Conservation (phyloP, 2,888 invertebrate species). For the Seira ritae region DNA sequence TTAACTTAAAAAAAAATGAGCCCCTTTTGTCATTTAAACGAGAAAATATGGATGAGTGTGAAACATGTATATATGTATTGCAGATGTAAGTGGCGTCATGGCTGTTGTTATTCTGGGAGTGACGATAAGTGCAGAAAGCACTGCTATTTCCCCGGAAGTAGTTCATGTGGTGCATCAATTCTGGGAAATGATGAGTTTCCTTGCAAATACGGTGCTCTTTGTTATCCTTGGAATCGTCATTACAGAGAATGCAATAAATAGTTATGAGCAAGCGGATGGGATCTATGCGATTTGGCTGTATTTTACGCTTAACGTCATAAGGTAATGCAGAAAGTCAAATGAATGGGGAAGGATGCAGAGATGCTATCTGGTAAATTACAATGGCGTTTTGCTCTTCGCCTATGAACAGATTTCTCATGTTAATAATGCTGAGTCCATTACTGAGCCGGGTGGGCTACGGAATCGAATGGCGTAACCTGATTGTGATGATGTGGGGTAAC, state of each 20-base stretch:
- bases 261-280: constrained; percentile 77
- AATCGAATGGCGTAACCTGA: constrained; percentile 79
- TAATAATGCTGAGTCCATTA: constrained; percentile 78
- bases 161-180: constrained; percentile 76
- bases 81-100: constrained; percentile 76
- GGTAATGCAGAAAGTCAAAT: constrained; percentile 73
- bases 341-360: too few species aligned
- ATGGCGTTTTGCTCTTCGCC: background rate
- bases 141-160: constrained; percentile 77
- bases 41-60: too few species aligned
- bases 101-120: constrained; percentile 77
- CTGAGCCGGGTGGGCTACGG: constrained; percentile 79
- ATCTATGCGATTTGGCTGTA: constrained; percentile 78
- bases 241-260: constrained; percentile 78
- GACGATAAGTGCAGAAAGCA: constrained; percentile 75
- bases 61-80: too few species aligned
- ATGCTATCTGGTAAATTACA: background rate
- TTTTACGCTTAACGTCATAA: constrained; percentile 75
- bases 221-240: constrained; percentile 81
- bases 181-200: constrained; percentile 76
- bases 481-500: constrained; percentile 82
- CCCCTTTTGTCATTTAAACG: too few species aligned
- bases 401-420: constrained; percentile 76
- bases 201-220: constrained; percentile 80
- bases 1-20: constrained; percentile 1